Percentiles rank a stretch among this genome's conserved stretches.
phyloP scores from a whole-genome alignment of 2,888 invertebrate species.

The Arge pagana region DNA sequence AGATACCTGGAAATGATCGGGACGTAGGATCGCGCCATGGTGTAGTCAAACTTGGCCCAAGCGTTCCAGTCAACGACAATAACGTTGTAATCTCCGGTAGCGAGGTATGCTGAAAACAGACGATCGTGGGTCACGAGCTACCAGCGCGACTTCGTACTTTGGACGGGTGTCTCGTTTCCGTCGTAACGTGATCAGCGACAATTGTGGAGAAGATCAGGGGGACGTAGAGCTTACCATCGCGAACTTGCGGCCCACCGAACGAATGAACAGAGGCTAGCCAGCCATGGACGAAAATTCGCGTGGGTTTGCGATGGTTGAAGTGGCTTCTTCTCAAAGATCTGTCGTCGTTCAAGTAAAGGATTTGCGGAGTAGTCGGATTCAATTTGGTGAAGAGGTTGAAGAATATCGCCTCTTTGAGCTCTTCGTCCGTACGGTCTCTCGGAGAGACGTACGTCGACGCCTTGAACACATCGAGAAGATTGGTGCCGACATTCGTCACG shows the following conservation, averaged over 20 bases:
- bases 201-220: no score
- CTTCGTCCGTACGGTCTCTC: background rate
- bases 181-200: no score
- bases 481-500: background rate
- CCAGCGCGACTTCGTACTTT: no score
- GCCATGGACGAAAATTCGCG: slow-evolving; percentile 3
- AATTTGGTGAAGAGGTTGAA: background rate
- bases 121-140: no score
- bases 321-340: background rate
- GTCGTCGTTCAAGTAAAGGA: slow-evolving; percentile 2
- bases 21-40: background rate
- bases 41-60: background rate
- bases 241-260: background rate
- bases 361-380: background rate
- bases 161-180: no score
- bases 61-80: slow-evolving; percentile 24
- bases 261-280: slow-evolving; percentile 3
- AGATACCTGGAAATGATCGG: background rate
- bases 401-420: background rate
- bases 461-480: background rate
- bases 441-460: no score
- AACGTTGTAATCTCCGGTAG: slow-evolving; percentile 13
- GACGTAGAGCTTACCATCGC: no score
- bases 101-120: slow-evolving; percentile 20
- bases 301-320: slow-evolving; percentile 11